Base-by-base conservation (phyloP, 2,797 vertebrate species). In the Remorina albescens region DNA sequence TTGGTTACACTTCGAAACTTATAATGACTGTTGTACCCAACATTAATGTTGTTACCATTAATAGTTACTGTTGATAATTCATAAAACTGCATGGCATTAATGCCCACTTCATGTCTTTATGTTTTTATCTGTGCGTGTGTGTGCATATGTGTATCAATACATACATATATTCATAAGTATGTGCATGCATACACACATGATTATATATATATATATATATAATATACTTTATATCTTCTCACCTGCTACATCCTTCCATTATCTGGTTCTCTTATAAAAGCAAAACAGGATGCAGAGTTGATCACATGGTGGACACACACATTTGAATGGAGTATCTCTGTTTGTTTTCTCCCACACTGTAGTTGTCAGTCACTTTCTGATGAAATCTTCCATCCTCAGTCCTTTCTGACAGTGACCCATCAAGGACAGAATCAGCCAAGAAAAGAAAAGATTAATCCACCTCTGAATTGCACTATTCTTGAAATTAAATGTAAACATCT, bases 241-340 rank as follows among this genome's bases (percentile, higher is more conserved):
- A 26, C 26, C 19, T 53, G 8, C 53, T 12, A 1, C 23, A 44
- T 60, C 6, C 49, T 10, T 65, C 18, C 0, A 4, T 58, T 21
- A 56, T 21, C 39, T 18, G 8, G 53, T 57, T 21, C 11, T 46
- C 41, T 60, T 39, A 18, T 30, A n/a, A 60, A 46, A 25, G n/a
- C 30, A 56, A 67, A 73, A 57, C 47, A 51, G 23, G 42, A 42
- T 32, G 18, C 36, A 25, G 42, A 34, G 53, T 30, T n/a, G 36
- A 56, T 71, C 55, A 49, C 57, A 25, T 26, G 59, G 53, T 53
- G 16, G 6, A 39, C 28, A 39, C 32, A n/a, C 30, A 36, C 67
- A 36, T 58, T 63, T 76, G 67, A 78, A 65, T 41, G 39, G 51
- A 59, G 55, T 39, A 46, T 58, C 26, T 37, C 51, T 41, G 46